phyloP scores from a whole-genome alignment of 2,888 invertebrate species.

The Rapana venosa region DNA sequence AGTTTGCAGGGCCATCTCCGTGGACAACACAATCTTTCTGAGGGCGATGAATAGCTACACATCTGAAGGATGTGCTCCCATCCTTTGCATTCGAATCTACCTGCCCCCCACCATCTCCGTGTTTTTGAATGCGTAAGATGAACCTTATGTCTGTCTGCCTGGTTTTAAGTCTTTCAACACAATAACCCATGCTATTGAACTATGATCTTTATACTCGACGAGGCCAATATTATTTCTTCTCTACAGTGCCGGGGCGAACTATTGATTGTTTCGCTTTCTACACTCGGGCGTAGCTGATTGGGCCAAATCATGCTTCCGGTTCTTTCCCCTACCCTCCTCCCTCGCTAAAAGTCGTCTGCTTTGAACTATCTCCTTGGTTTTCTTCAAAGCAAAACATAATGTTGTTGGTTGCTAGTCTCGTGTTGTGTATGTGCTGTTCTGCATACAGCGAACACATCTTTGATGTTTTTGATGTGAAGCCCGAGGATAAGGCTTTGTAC shows the following conservation, averaged over 20 bases:
- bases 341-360: neutral
- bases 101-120: too few species aligned
- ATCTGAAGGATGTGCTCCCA: too few species aligned
- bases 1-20: too few species aligned
- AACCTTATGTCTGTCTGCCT: too few species aligned
- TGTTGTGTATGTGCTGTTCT: neutral
- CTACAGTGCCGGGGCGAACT: neutral
- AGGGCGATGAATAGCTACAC: too few species aligned
- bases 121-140: neutral
- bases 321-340: too few species aligned
- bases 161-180: too few species aligned
- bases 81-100: too few species aligned
- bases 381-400: neutral
- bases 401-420: neutral
- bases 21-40: too few species aligned
- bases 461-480: conserved; percentile 9
- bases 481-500: neutral
- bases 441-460: neutral
- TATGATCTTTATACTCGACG: neutral
- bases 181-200: neutral
- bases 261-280: neutral
- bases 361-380: neutral
- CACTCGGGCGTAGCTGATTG: conserved; percentile 5
- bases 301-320: neutral
- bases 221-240: neutral